Evolutionary conservation across 2,113 vertebrate genomes (phyloP).

Genomic region (Rhagologus leucostigma): DNA sequence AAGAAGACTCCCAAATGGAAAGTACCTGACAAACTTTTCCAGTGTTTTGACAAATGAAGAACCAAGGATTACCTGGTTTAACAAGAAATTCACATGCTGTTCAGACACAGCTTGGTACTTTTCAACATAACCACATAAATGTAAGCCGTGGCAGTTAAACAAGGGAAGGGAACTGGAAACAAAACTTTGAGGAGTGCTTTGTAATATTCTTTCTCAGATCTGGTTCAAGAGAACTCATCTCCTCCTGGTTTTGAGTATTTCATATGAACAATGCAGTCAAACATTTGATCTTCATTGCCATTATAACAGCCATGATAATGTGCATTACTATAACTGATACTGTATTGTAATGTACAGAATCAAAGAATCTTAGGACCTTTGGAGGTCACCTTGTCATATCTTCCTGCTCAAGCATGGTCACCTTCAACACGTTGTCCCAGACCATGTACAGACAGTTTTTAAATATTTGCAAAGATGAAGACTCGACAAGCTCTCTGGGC

Average conservation of each 20-base stretch:
- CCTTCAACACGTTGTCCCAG: rapidly evolving
- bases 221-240: neutral
- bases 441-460: neutral
- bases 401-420: neutral
- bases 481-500: neutral
- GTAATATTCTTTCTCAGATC: neutral
- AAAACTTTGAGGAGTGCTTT: neutral
- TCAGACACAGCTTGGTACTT: neutral
- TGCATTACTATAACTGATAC: neutral
- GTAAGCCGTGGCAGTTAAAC: neutral
- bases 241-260: neutral
- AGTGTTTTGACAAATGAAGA: neutral
- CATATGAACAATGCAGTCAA: neutral
- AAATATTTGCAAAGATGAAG: neutral
- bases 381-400: neutral
- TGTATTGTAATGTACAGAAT: neutral
- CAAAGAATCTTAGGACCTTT: neutral
- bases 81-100: neutral
- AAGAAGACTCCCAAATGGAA: slow-evolving; percentile 11
- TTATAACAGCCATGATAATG: neutral
- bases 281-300: neutral
- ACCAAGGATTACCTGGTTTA: neutral
- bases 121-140: neutral
- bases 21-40: neutral
- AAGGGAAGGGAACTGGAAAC: neutral